Base-by-base conservation (phyloP, 2,888 invertebrate species). In the Cerceris rybyensis region DNA sequence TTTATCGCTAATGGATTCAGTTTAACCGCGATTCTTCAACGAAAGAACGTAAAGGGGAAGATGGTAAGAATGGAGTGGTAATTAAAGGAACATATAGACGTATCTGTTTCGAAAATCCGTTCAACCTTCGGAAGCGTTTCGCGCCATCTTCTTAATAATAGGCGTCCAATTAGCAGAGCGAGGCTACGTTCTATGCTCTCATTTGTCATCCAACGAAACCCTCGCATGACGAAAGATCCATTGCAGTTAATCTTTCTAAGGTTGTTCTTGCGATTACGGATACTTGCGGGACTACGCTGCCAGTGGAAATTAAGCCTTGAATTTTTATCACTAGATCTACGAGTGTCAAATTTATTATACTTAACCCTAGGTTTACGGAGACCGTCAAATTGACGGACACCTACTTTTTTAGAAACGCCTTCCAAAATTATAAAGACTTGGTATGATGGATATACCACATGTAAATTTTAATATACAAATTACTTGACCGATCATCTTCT, bases 81-180 rank as follows among this genome's bases (percentile, higher is more conserved):
- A 78, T 73, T 78, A 68, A 72, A 63, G 46, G 68, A 49, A 61
- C 13, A n/a, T 28, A 9, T 57, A 28, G 17, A 13, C 49, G 46
- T n/a, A 49, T 46, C 46, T 55, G 43, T 16, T 13, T 16, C 14
- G 71, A 49, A 49, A 46, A 43, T 68, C 58, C 66, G 58, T 54
- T n/a, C 11, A 64, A 7, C 55, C 43, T 17, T 42, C 54, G 28
- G 39, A 66, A 80, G 41, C 72, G 71, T 75, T 70, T 70, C 70
- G 65, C 77, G 73, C 64, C 72, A 64, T 81, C 83, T 83, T 75
- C 72, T 85, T 87, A 87, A 86, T 87, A 86, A 87, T 86, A 85
- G 84, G 82, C 83, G 78, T 87, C 85, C 86, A 87, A 87, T 87
- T 87, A 87, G 80, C 70, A 83, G 81, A 77, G 75, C 61, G 80